These are phyloP conservation scores for Morelia viridis DNA, from an alignment of 2,797 vertebrate species.

Conservation along the genomic window DNA sequence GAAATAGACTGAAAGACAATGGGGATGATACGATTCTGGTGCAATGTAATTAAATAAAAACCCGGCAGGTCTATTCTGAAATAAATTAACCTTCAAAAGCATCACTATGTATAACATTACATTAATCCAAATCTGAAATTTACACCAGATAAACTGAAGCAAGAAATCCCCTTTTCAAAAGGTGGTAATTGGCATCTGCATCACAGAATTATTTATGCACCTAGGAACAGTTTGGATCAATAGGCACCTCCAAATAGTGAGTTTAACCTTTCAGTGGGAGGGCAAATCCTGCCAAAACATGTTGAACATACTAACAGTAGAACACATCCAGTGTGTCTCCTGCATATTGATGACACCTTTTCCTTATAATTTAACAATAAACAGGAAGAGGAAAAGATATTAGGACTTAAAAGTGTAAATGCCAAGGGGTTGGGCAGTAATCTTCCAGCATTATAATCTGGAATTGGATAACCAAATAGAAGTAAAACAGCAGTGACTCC, in stretches of 20 bases:
- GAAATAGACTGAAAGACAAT: too few species aligned
- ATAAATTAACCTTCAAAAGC: too few species aligned
- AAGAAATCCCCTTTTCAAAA: too few species aligned
- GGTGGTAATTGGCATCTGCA: too few species aligned
- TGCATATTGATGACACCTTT: background rate
- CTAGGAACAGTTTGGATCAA: background rate
- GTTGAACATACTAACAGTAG: background rate
- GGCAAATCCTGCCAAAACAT: background rate
- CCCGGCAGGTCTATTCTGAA: too few species aligned
- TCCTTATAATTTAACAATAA: background rate
- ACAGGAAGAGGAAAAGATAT: background rate
- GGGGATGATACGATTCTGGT: too few species aligned
- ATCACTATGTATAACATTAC: too few species aligned
- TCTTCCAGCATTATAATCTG: background rate
- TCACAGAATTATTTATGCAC: too few species aligned
- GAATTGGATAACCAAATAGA: background rate
- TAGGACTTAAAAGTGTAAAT: background rate
- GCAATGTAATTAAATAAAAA: too few species aligned
- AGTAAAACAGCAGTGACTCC: background rate
- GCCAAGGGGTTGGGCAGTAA: background rate
- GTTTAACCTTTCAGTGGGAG: background rate
- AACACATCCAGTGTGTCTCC: background rate
- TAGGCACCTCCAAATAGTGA: background rate
- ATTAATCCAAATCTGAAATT: too few species aligned
- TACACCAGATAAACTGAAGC: too few species aligned